Percentiles rank a stretch among this genome's conserved stretches.
phyloP scores from a whole-genome alignment of 2,888 invertebrate species.

The Zaprionus bogoriensis region DNA sequence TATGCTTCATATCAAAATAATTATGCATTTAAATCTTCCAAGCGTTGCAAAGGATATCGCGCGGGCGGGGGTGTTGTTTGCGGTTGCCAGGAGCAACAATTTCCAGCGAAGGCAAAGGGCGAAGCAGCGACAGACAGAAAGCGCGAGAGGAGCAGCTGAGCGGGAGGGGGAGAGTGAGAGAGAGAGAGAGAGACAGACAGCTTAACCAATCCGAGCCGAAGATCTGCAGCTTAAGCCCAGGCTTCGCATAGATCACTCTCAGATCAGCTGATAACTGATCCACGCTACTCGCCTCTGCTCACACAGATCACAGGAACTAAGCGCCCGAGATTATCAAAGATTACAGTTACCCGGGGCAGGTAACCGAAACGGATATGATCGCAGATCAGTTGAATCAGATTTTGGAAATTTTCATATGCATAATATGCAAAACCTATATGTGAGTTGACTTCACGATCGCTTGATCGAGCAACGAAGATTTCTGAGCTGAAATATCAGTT shows the following conservation, averaged over 20 bases:
- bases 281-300: neutral
- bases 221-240: conserved; percentile 4
- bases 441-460: neutral
- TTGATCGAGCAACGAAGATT: neutral
- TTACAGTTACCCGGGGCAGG: conserved; percentile 5
- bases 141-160: neutral
- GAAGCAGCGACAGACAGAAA: neutral
- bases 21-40: conserved; percentile 77
- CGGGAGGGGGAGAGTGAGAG: neutral
- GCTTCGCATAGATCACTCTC: conserved; percentile 2
- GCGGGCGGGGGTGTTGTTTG: conserved; percentile 45
- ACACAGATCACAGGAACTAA: neutral
- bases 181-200: neutral
- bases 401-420: neutral
- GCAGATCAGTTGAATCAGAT: neutral
- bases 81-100: conserved; percentile 54
- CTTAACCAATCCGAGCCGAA: neutral
- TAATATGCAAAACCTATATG: neutral
- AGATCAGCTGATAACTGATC: neutral
- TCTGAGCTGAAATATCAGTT: neutral
- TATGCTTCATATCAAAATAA: conserved; percentile 77
- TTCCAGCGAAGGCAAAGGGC: conserved; percentile 5
- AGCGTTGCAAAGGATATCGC: conserved; percentile 65
- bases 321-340: neutral
- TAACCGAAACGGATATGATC: conserved; percentile 1